Base-by-base conservation (phyloP, 1,140 invertebrate genomes). In the Asobara japonica region DNA sequence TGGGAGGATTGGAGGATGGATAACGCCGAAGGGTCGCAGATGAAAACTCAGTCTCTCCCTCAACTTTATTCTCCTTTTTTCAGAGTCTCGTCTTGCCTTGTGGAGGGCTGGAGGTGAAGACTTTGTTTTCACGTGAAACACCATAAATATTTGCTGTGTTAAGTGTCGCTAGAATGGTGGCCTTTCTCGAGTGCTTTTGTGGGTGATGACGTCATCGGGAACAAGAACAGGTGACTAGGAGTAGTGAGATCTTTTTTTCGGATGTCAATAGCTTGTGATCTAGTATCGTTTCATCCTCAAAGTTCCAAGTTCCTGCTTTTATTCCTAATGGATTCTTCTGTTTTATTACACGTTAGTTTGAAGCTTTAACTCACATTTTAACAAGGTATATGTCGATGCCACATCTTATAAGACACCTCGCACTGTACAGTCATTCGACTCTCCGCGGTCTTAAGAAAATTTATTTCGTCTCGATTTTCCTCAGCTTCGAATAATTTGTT, bases 91-190 rank as follows among this genome's bases (percentile, higher is more conserved):
- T 77, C 71, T 69, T 66, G 62, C 69, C 18, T 41, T 41, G 1
- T 25, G 16, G 5, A 1, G 51, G 22, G 51, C 18, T n/a, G 22
- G 45, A 51, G 16, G 18, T 38, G 73, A 76, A 38, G 76, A 76
- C 80, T 83, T 85, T 83, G 82, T 86, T 85, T 84, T 83, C 80
- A 75, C 74, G 51, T 10, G 16, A 74, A 79, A 82, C 80, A 82
- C 77, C 80, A 82, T 82, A 86, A 86, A 86, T 86, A 86, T 86
- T 86, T 86, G 82, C 74, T 77, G 45, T 80, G 62, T 80, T 81
- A 83, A 83, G 83, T 78, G 77, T 76, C 45, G 29, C 67, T 73
- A 72, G 77, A 83, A 83, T 83, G 78, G 41, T 71, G 79, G 74
- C 20, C 25, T 10, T 2, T 6, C 51, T 25, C 16, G 16, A 51